Percentiles rank a stretch among this genome's conserved stretches.
Evolutionary conservation across 2,888 invertebrate genomes (phyloP).

Genomic region (Drosophila emarginata): DNA sequence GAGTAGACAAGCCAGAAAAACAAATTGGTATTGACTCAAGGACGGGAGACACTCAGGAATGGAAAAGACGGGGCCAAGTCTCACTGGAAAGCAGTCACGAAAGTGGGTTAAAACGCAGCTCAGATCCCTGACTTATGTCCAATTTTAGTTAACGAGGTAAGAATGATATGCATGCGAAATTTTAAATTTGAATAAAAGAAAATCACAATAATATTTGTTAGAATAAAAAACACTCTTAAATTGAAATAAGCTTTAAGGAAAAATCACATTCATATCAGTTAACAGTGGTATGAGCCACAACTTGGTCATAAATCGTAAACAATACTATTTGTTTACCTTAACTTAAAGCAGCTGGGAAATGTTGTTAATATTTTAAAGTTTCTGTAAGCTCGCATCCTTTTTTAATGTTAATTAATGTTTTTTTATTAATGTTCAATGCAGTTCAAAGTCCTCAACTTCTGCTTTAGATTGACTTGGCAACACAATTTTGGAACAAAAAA

Average conservation of each 20-base stretch:
- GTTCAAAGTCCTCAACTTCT: conserved; percentile 3
- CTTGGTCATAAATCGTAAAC: no score
- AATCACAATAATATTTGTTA: no score
- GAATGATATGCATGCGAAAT: not conserved
- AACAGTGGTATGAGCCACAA: no score
- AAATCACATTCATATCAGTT: no score
- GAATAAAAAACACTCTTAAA: no score
- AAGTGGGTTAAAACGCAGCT: conserved; percentile 2
- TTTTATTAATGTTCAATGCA: not conserved
- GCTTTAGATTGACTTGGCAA: conserved; percentile 19
- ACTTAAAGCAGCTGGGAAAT: no score
- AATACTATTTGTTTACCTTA: not conserved
- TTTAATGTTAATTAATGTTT: no score
- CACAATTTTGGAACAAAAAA: conserved; percentile 24
- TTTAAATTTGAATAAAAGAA: no score
- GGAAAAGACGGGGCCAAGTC: not conserved
- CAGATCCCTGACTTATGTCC: not conserved
- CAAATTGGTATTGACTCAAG: conserved; percentile 12
- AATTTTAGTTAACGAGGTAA: not conserved
- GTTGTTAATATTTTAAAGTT: no score
- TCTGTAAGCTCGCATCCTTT: not conserved
- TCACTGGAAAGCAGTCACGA: not conserved
- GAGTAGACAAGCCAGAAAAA: conserved; percentile 3
- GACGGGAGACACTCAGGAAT: not conserved
- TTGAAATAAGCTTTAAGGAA: no score